Base-by-base conservation (phyloP, 2,797 vertebrate genomes). In the Amazona finschi region DNA sequence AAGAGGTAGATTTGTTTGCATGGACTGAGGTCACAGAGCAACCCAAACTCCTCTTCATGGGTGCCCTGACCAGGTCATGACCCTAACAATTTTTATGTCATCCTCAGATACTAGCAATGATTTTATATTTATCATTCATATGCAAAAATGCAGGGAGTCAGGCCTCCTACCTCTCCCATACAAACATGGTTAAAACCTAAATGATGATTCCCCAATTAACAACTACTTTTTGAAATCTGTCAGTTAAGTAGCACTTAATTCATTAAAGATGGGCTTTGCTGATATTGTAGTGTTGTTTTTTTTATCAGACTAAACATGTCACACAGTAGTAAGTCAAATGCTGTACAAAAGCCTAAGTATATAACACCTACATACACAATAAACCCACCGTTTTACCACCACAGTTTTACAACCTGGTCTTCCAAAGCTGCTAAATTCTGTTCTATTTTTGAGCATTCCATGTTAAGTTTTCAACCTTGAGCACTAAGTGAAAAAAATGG, bases 401-500 rank as follows among this genome's bases (percentile, higher is more conserved):
- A 64, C 18, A 50, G 49, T 86, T 87, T 89, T 57, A 89, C 49
- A 84, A 70, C 27, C 33, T 58, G 46, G 77, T 31, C 58, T 76
- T 89, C 82, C 79, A 92, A 93, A 89, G 66, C 72, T 78, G 65
- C 66, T 79, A 81, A 92, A 92, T 83, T 90, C 11, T 81, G 64
- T 69, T 92, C 81, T 53, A 12, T 88, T 93, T 96, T 91, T 96
- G 89, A 92, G 69, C 39, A 85, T 89, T 84, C 65, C n/a, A 47
- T 5, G 41, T 50, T 57, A 95, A 87, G 78, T 96, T 94, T 92
- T 72, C 94, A 97, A 83, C 96, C 94, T 91, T 94, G 84, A 94
- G 62, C 66, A 62, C 89, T 94, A 96, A 96, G 44, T 91, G 92
- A 84, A 95, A 86, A 96, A 96, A 89, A 93, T 74, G 85, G 87